Percentiles rank a stretch among this genome's conserved stretches.
These are phyloP conservation scores for Australoheros facetus DNA, from an alignment of 2,797 vertebrate genomes.

Conservation along the genomic window DNA sequence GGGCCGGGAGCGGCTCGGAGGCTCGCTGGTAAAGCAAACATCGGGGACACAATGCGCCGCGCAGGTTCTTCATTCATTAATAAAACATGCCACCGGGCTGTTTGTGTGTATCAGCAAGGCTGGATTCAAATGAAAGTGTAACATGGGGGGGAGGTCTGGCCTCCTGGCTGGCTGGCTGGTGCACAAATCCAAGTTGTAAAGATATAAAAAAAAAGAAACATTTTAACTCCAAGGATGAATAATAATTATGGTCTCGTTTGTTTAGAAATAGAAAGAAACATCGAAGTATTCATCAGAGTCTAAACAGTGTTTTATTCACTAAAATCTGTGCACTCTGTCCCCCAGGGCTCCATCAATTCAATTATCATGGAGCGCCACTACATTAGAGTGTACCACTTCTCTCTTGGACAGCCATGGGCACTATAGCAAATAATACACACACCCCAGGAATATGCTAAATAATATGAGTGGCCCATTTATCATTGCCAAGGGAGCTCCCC, in stretches of 20 bases:
- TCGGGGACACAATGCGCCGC: conserved; percentile 64
- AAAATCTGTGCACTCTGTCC: conserved; percentile 29
- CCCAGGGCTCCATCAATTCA: conserved; percentile 72
- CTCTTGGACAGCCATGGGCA: conserved; percentile 41
- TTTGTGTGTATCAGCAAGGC: conserved; percentile 46
- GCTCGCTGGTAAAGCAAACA: conserved; percentile 74
- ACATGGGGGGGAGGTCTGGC: conserved; percentile 40
- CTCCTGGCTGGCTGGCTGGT: conserved; percentile 15
- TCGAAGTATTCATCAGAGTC: not conserved
- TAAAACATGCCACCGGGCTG: conserved; percentile 75
- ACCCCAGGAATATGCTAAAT: conserved; percentile 73
- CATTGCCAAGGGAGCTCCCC: conserved; percentile 63
- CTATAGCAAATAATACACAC: conserved; percentile 64
- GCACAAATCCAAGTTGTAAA: conserved; percentile 9
- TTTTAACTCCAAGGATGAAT: no score
- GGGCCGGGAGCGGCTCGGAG: conserved; percentile 78
- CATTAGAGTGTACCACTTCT: conserved; percentile 54
- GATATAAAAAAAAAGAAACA: not conserved
- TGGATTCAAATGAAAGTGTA: conserved; percentile 69
- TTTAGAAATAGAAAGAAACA: not conserved
- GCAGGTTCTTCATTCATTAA: conserved; percentile 80
- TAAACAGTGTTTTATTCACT: conserved; percentile 42
- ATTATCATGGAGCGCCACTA: conserved; percentile 69
- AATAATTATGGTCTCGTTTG: not conserved
- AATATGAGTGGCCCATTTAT: conserved; percentile 71